Evolutionary conservation across 2,888 invertebrate genomes (phyloP).

Genomic region (Tenodera sinensis): DNA sequence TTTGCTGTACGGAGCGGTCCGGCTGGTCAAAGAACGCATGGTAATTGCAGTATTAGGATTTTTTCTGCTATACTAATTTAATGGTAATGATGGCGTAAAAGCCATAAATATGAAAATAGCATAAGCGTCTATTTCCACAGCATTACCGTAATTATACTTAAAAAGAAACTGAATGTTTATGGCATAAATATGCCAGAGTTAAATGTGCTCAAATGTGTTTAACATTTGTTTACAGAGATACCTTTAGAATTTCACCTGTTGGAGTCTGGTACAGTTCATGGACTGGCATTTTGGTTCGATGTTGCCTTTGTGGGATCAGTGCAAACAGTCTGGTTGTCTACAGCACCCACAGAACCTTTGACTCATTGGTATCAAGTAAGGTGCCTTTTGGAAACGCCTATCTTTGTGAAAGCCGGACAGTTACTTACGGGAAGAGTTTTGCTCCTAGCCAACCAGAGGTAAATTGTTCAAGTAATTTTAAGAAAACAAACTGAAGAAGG

Average conservation of each 20-base stretch:
- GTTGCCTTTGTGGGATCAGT: slow-evolving; percentile 90
- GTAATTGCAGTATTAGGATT: too few relatives aligned
- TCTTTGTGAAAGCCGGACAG: slow-evolving; percentile 93
- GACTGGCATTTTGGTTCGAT: slow-evolving; percentile 99
- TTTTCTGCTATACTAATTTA: too few relatives aligned
- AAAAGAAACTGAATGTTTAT: too few relatives aligned
- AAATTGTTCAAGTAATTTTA: slow-evolving; percentile 27
- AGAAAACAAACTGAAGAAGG: not conserved
- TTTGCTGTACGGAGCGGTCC: too few relatives aligned
- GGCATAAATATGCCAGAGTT: too few relatives aligned
- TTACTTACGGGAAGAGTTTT: slow-evolving; percentile 81
- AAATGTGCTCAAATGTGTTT: not conserved
- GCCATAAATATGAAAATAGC: too few relatives aligned
- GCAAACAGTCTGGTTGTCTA: slow-evolving; percentile 93
- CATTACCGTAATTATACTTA: not conserved
- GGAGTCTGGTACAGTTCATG: slow-evolving; percentile 93
- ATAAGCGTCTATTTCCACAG: not conserved
- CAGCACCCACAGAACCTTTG: slow-evolving; percentile 94
- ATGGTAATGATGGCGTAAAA: too few relatives aligned
- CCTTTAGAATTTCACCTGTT: slow-evolving; percentile 89
- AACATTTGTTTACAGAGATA: slow-evolving; percentile 58
- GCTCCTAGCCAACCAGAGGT: slow-evolving; percentile 88
- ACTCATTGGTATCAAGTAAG: slow-evolving; percentile 99
- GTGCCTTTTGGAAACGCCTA: slow-evolving; percentile 88
- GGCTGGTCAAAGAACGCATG: too few relatives aligned